Evolutionary conservation across 2,888 invertebrate genomes (phyloP), one percentile per base, ranked within the genome.

Genomic region (Caenorhabditis sinica): DNA sequence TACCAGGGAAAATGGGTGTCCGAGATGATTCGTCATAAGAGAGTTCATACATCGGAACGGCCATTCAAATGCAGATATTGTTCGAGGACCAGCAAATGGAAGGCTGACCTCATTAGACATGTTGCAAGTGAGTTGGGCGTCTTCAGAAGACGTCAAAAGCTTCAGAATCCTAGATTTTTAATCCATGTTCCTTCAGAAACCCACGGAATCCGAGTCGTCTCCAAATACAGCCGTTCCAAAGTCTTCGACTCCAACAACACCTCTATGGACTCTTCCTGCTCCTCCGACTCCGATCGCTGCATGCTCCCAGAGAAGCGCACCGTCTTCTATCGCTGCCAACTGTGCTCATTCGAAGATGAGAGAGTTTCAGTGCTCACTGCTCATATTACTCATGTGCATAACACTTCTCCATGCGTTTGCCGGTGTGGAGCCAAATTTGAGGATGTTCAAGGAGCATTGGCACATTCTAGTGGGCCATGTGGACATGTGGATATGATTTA

Each of bases 31-130:
- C 91, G 93, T 1, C 94, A 94, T 88, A 93, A 93, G 72, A 89
- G 93, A 53, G 91, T 93, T 17, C 94, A 94, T 89, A 93, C 93
- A 1, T 92, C 91, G 49, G 93, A 93, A 30, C 93, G 94, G 74
- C 93, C 94, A 0, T 94, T 93, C 90, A 93, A 93, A 82, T 94
- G 94, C 88, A 91, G 92, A 40, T 93, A 93, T 85, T 94, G 94
- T 89, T 90, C 92, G 15, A 93, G 94, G 82, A 93, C 93, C 72
- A 93, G 93, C 51, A 93, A 93, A 85, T 94, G 94, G 94, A 93
- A 93, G 87, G 94, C 94, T 5, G 94, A 94, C 86, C 92, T 94
- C 66, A 93, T 94, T 79, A 88, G 94, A 36, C 94, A 94, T 85
- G 93, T 94, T 40, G 93, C 93, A 71, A 93, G 92, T 92, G 72